Base-by-base conservation (phyloP, 2,888 invertebrate genomes). In the Enoplolaimus lenunculus region DNA sequence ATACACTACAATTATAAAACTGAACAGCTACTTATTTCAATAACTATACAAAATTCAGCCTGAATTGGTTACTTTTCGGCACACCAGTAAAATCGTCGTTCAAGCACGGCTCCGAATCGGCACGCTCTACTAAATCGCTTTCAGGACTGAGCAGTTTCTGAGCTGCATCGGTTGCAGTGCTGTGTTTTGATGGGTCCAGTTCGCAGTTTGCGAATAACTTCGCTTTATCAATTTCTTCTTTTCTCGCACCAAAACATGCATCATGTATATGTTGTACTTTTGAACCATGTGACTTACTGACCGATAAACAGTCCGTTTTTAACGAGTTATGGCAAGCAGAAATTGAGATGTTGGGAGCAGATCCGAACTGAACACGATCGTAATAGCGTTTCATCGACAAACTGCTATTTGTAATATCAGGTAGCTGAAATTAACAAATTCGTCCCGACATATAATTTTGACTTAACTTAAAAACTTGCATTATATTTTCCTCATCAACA, bases 31-130 rank as follows among this genome's bases (percentile, higher is more conserved):
- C n/a, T n/a, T n/a, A n/a, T n/a, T n/a, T n/a, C n/a, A n/a, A n/a
- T n/a, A n/a, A n/a, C n/a, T n/a, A n/a, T n/a, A n/a, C n/a, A n/a
- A n/a, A n/a, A n/a, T n/a, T n/a, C n/a, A n/a, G n/a, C n/a, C n/a
- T n/a, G n/a, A n/a, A n/a, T n/a, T n/a, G n/a, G n/a, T n/a, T n/a
- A n/a, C 45, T 21, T 45, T 45, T 45, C 21, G 45, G 7, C 21
- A 21, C 21, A 21, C 62, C 62, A 31, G n/a, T 3, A 62, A 21
- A 13, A 21, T 62, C 62, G 31, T 66, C 67, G 30, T 34, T 31
- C 33, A 66, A 34, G 31, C 30, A 29, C 2, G 67, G 67, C 67
- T 66, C 67, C 30, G 67, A 66, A 34, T 66, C 67, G 34, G 30
- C 31, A 16, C 67, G 67, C 7, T 13, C 26, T 45, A 45, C 21